Base-by-base conservation (phyloP, 35 echinoderm and acorn worm genomes). In the Holothuria glaberrima region DNA sequence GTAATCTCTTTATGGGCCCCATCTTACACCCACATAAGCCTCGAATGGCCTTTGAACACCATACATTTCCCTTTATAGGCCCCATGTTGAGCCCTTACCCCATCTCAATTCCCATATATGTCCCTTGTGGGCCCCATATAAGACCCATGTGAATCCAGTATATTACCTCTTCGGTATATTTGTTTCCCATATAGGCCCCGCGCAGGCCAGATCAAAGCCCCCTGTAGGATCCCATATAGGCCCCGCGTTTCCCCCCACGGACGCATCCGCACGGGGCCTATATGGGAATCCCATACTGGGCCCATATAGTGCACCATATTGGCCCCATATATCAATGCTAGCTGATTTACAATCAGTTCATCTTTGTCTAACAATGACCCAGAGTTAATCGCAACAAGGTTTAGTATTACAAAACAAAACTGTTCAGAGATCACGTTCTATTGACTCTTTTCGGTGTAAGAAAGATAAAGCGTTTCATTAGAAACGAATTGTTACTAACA, bases 281-380 rank as follows among this genome's bases (percentile, higher is more conserved):
- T 48, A 3, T 18, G 22, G 13, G 45, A 78, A 13, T 78, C 74
- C 74, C 30, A 78, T 36, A 21, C 44, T 78, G 30, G 74, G 16
- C 74, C 74, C 45, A 78, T 38, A 78, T 36, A 78, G 45, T 48
- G 19, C 32, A 17, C 74, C 74, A 78, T 45, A 78, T 78, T 36
- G 74, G 45, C 13, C 74, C 30, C 74, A 78, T 78, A 78, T 78
- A 78, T 78, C 31, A 78, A 45, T 78, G 74, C 38, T 78, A 22
- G 13, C 74, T 78, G 66, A n/a, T n/a, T n/a, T n/a, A n/a, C n/a
- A n/a, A n/a, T n/a, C n/a, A n/a, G n/a, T n/a, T n/a, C n/a, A n/a
- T n/a, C n/a, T n/a, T n/a, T n/a, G n/a, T n/a, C n/a, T n/a, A n/a
- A n/a, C n/a, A n/a, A n/a, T n/a, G n/a, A n/a, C n/a, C n/a, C n/a